Percentiles rank a stretch among this genome's conserved stretches.
These are phyloP conservation scores for Muntiacus muntjak DNA, from an alignment of 2,113 vertebrate species.

Conservation along the genomic window DNA sequence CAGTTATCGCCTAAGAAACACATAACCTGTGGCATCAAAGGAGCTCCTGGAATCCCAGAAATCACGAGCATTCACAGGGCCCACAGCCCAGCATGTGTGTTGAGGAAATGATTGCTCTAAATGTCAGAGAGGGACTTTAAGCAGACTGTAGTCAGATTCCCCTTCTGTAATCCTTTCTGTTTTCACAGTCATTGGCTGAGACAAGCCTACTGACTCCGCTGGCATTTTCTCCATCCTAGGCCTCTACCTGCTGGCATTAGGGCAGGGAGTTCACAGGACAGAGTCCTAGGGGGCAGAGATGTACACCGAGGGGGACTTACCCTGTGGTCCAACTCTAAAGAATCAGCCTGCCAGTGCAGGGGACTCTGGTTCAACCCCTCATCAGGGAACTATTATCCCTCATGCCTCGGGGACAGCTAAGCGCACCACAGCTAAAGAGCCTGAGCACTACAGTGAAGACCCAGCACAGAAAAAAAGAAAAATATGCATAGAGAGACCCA, in stretches of 20 bases:
- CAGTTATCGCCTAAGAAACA: not conserved
- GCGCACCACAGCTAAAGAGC: not conserved
- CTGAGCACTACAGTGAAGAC: not conserved
- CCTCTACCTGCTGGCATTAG: not conserved
- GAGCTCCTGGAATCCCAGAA: not conserved
- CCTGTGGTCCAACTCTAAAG: accelerated
- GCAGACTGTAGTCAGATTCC: not conserved
- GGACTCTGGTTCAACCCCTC: not conserved
- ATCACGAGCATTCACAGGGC: not conserved
- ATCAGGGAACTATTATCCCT: not conserved
- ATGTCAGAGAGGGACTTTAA: not conserved
- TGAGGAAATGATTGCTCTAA: not conserved
- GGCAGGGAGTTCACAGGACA: not conserved
- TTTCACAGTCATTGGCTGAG: not conserved
- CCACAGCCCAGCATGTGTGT: not conserved
- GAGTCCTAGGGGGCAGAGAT: not conserved
- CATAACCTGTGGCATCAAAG: not conserved
- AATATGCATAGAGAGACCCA: not conserved
- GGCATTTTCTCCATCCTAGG: not conserved
- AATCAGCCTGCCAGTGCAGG: not conserved
- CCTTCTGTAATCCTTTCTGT: not conserved
- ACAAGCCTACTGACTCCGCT: not conserved
- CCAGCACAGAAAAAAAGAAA: not conserved
- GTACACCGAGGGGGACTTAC: not conserved
- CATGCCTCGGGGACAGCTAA: not conserved